A percentile compares a stretch with the other conserved stretches of the same genome.
Conservation (phyloP, 2,797 vertebrate species). For the Hybognathus amarus region DNA sequence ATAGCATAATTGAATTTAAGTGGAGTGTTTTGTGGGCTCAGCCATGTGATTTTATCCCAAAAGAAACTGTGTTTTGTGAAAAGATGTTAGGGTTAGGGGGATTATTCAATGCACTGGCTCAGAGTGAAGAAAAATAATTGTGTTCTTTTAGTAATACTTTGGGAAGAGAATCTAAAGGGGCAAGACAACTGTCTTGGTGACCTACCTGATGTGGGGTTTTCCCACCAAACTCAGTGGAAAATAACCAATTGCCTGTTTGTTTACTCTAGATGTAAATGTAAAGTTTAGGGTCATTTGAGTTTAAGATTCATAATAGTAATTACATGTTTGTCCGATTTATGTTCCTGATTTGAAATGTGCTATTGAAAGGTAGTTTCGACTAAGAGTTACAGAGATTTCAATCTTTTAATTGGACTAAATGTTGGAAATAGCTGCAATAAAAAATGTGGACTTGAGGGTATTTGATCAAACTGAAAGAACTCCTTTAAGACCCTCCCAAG, state of each 20-base stretch:
- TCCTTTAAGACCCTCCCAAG: not conserved
- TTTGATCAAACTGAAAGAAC: not conserved
- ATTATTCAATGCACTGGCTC: not conserved
- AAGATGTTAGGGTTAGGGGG: not conserved
- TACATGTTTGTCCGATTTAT: not conserved
- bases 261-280: not conserved
- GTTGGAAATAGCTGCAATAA: not conserved
- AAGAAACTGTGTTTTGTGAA: not conserved
- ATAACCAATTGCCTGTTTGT: not conserved
- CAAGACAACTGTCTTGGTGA: not conserved
- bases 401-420: not conserved
- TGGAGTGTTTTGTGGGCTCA: not conserved
- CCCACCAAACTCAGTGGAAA: not conserved
- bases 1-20: not conserved
- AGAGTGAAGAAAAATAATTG: not conserved
- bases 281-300: not conserved
- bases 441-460: not conserved
- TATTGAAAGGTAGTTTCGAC: not conserved
- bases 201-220: not conserved
- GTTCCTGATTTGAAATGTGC: not conserved
- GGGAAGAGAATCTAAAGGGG: not conserved
- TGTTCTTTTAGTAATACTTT: not conserved
- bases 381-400: not conserved
- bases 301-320: not conserved
- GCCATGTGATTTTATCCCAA: conserved; percentile 6